phyloP scores from a whole-genome alignment of 1,140 invertebrate genomes.

The Nasonia vitripennis region DNA sequence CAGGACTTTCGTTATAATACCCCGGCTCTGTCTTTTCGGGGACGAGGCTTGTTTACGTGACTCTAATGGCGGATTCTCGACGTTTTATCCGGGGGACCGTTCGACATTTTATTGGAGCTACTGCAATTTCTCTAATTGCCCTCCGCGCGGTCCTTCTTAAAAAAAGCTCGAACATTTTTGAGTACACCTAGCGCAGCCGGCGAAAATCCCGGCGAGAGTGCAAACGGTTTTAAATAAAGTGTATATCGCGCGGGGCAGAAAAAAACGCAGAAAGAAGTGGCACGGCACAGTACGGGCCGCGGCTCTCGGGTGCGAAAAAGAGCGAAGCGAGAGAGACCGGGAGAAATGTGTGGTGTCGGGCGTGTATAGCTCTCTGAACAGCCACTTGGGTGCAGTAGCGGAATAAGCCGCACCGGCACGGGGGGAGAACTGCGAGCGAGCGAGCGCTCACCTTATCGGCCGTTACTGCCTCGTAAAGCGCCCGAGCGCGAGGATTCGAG shows the following conservation, averaged over 20 bases:
- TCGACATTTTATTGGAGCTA: neutral
- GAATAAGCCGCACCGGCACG: constrained; percentile 65
- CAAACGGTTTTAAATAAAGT: constrained; percentile 67
- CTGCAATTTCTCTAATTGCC: neutral
- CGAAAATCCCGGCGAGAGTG: neutral
- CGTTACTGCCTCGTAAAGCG: constrained; percentile 76
- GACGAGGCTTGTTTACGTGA: constrained; percentile 15
- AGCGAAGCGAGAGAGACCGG: constrained; percentile 13
- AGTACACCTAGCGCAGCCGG: neutral
- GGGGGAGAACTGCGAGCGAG: constrained; percentile 54
- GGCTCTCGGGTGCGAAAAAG: constrained; percentile 18
- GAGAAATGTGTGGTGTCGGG: constrained; percentile 30
- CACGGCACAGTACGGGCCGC: too few relatives aligned
- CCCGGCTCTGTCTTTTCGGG: neutral
- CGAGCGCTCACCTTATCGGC: constrained; percentile 73
- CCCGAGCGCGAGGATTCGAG: constrained; percentile 51
- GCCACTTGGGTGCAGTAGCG: constrained; percentile 72
- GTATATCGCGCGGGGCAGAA: constrained; percentile 39
- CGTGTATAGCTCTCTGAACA: constrained; percentile 63
- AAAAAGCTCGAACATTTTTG: neutral
- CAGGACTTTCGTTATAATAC: constrained; percentile 5
- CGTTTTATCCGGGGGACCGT: neutral
- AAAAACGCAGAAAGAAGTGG: neutral
- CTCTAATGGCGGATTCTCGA: constrained; percentile 23
- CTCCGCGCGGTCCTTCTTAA: too few relatives aligned